Conservation (phyloP, 2,888 invertebrate genomes). For the Ditula angustiorana region DNA sequence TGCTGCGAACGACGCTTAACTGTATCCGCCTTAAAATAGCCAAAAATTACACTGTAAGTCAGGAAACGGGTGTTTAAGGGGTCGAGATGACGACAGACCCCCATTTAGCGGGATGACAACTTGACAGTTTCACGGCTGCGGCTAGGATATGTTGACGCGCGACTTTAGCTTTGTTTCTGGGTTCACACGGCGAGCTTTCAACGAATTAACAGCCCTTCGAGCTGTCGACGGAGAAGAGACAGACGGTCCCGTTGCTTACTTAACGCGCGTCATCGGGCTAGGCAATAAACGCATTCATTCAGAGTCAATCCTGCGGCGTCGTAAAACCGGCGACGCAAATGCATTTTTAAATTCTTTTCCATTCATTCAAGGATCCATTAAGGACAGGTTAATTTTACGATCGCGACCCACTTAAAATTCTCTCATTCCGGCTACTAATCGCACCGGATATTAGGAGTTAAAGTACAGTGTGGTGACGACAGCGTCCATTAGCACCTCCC, state of each 20-base stretch:
- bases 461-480: conserved; percentile 61
- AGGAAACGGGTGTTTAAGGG: conserved; percentile 78
- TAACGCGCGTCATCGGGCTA: conserved; percentile 20
- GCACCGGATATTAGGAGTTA: conserved; percentile 72
- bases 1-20: conserved; percentile 48
- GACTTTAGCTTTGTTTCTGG: conserved; percentile 58
- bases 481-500: conserved; percentile 72
- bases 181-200: conserved; percentile 73
- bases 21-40: conserved; percentile 53
- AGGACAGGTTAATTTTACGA: conserved; percentile 70
- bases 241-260: conserved; percentile 17
- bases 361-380: conserved; percentile 63
- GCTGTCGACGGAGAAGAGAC: conserved; percentile 42
- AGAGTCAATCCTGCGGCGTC: conserved; percentile 34
- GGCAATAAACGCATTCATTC: conserved; percentile 32
- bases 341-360: conserved; percentile 67
- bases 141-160: conserved; percentile 63
- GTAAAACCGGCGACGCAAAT: conserved; percentile 47
- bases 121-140: conserved; percentile 69
- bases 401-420: conserved; percentile 59
- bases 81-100: conserved; percentile 74
- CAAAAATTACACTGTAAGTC: conserved; percentile 58
- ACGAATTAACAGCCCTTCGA: conserved; percentile 58
- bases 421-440: conserved; percentile 61
- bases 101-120: conserved; percentile 78